Base-by-base conservation (phyloP, 2,113 vertebrate genomes). In the Psettodes erumei region DNA sequence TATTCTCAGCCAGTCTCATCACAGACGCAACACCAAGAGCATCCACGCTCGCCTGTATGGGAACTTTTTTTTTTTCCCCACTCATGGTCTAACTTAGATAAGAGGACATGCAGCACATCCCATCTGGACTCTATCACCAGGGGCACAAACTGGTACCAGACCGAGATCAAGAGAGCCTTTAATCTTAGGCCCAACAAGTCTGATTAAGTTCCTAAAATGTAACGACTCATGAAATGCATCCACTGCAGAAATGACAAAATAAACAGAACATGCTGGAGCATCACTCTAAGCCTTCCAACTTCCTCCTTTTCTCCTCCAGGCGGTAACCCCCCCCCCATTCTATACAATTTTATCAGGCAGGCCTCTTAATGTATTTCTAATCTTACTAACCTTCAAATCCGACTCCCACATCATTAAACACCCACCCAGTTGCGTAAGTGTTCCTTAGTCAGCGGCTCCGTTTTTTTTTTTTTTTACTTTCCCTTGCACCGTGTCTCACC, bases 61-160 rank as follows among this genome's bases (percentile, higher is more conserved):
- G 48, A 55, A 70, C 28, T 35, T 23, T 55, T 48, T 56, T 73
- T 73, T 42, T 38, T 23, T 7, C 48, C 45, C 45, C 27, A 2
- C 64, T 77, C 32, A 56, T 83, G 43, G 61, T 69, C 42, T 21
- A 25, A 64, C 50, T 66, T 13, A 75, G 75, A 85, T 61, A 77
- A 15, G 65, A 73, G 61, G 28, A 73, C 69, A 27, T 33, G 15
- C 21, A 77, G n/a, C 38, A 75, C 25, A 42, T 81, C 68, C 71
- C 86, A 89, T 89, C 85, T 90, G 88, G 85, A 82, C 70, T 77
- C 56, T 38, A 81, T 90, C 63, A 80, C 75, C 48, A 10, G 13
- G 19, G 72, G 68, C 58, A 65, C 45, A 61, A 62, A 75, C 55
- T 71, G 81, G 81, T 69, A 85, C 67, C 68, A 69, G 45, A 64